Evolutionary conservation across 2,797 vertebrate genomes (phyloP).

Genomic region (Anas bahamensis): DNA sequence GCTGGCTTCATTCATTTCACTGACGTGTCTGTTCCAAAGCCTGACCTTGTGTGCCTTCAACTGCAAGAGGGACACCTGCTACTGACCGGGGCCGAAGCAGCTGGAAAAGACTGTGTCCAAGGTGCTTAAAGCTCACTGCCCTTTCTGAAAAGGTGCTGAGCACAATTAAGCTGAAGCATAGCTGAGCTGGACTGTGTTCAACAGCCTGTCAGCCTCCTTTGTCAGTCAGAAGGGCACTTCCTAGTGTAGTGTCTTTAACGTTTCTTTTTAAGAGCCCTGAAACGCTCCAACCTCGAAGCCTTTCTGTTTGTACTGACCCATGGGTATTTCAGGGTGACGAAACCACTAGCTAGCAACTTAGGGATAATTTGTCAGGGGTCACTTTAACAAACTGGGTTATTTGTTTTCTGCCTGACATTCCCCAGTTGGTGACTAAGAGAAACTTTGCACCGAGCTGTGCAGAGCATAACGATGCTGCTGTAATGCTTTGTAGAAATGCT

Average conservation of each 20-base stretch:
- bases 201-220: background rate
- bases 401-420: constrained; percentile 61
- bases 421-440: constrained; percentile 43
- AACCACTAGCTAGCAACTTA: background rate
- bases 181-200: background rate
- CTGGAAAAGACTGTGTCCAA: background rate
- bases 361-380: constrained; percentile 36
- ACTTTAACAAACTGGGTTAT: constrained; percentile 51
- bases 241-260: background rate
- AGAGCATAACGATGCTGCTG: constrained; percentile 38
- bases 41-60: background rate
- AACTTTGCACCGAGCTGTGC: constrained; percentile 41
- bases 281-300: constrained; percentile 22
- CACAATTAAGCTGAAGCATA: background rate
- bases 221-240: background rate
- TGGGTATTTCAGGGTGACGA: constrained; percentile 18
- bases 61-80: fast-evolving
- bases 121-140: background rate
- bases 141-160: background rate
- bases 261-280: background rate
- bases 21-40: fast-evolving
- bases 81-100: fast-evolving
- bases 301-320: background rate
- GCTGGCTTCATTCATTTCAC: background rate
- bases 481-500: constrained; percentile 54